phyloP scores from a whole-genome alignment of 2,797 vertebrate genomes.

The Chromis chromis region DNA sequence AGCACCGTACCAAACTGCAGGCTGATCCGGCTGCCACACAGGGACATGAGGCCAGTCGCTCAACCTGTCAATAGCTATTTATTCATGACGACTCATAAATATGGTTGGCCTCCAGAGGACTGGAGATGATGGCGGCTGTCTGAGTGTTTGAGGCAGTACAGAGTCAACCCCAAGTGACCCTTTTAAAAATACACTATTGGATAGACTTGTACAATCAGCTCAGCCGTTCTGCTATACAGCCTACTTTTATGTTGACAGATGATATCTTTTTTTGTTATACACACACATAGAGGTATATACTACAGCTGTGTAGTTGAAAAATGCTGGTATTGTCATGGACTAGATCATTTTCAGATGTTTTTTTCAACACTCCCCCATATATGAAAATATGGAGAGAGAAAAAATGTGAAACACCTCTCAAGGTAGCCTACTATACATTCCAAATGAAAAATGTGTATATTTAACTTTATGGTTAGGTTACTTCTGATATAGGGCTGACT shows the following conservation, averaged over 20 bases:
- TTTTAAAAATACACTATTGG: background rate
- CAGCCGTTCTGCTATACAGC: background rate
- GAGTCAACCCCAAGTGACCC: background rate
- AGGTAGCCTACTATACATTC: too few relatives aligned
- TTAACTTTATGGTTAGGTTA: too few relatives aligned
- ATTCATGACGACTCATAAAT: constrained; percentile 21
- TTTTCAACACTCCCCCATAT: too few relatives aligned
- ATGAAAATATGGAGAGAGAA: too few relatives aligned
- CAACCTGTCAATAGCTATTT: constrained; percentile 56
- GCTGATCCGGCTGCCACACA: constrained; percentile 29
- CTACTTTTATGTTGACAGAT: background rate
- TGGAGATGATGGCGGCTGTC: background rate
- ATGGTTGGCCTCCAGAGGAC: constrained; percentile 6
- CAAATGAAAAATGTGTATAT: too few relatives aligned
- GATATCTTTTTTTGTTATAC: too few relatives aligned
- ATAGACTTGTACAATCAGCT: background rate
- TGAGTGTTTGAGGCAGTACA: background rate
- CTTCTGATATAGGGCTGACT: too few relatives aligned
- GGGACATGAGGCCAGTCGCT: constrained; percentile 28
- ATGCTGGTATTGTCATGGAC: too few relatives aligned
- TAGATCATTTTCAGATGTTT: too few relatives aligned
- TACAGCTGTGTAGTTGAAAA: too few relatives aligned
- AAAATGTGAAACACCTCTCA: too few relatives aligned
- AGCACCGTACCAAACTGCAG: constrained; percentile 42
- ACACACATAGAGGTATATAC: too few relatives aligned